These are phyloP conservation scores for Brachyalestes nurse DNA, from an alignment of 2,797 vertebrate genomes.

Conservation along the genomic window DNA sequence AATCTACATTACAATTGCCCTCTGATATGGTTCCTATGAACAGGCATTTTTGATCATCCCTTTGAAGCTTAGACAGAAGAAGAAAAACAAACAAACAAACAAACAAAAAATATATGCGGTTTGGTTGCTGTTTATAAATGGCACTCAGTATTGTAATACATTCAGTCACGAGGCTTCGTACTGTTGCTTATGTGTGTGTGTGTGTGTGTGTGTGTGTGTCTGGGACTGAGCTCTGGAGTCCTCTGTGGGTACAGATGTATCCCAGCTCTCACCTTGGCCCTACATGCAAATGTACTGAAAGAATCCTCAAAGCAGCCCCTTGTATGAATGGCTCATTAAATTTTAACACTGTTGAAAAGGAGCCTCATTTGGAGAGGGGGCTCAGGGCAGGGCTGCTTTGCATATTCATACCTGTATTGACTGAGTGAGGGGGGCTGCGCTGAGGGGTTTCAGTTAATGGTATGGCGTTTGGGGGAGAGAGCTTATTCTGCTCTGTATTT, in stretches of 20 bases:
- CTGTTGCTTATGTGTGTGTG: slow-evolving; percentile 26
- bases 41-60: slow-evolving; percentile 66
- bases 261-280: slow-evolving; percentile 50
- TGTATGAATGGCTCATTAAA: slow-evolving; percentile 55
- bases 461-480: not conserved
- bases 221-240: slow-evolving; percentile 34
- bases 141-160: slow-evolving; percentile 75
- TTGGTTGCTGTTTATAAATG: slow-evolving; percentile 76
- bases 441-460: slow-evolving; percentile 24
- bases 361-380: slow-evolving; percentile 65
- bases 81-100: slow-evolving; percentile 48
- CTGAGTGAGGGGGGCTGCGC: slow-evolving; percentile 31
- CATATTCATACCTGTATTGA: slow-evolving; percentile 61
- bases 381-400: slow-evolving; percentile 56
- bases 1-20: slow-evolving; percentile 80
- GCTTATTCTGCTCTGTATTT: slow-evolving; percentile 55
- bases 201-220: slow-evolving; percentile 24
- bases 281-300: slow-evolving; percentile 55
- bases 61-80: slow-evolving; percentile 61
- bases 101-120: slow-evolving; percentile 53
- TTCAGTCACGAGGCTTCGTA: slow-evolving; percentile 73
- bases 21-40: slow-evolving; percentile 69
- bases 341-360: slow-evolving; percentile 58
- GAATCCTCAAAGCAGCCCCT: slow-evolving; percentile 41
- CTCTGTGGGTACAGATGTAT: slow-evolving; percentile 47